Percentiles rank a stretch among this genome's conserved stretches.
Evolutionary conservation across 2,888 invertebrate species (phyloP).

Genomic region (Drepanosiphum platanoidis): DNA sequence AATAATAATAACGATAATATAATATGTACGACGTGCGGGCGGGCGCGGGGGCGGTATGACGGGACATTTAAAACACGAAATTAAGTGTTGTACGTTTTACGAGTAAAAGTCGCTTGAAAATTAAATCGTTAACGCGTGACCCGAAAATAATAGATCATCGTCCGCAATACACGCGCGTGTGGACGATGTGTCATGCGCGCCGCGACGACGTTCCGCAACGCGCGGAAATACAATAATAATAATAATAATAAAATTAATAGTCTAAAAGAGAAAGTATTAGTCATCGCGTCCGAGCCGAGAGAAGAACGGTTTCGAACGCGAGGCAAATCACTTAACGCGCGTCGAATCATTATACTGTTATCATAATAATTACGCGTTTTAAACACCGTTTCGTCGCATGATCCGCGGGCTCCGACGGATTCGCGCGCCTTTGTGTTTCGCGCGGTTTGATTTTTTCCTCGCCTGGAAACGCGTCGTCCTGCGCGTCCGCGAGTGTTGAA

Average conservation of each 20-base stretch:
- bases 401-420: too few relatives aligned
- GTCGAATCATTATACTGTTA: too few relatives aligned
- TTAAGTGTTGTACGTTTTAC: neutral
- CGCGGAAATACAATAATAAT: neutral
- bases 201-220: neutral
- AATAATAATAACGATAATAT: neutral
- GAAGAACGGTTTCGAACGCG: neutral
- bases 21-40: too few relatives aligned
- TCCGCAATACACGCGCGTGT: neutral
- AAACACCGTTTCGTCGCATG: too few relatives aligned
- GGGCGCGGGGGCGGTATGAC: too few relatives aligned
- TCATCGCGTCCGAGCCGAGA: conserved; percentile 5
- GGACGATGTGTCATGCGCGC: neutral
- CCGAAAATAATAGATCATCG: conserved; percentile 27
- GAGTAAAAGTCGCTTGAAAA: neutral
- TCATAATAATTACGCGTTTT: too few relatives aligned
- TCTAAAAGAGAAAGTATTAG: conserved; percentile 48
- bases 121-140: neutral
- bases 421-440: too few relatives aligned
- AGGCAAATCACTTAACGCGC: neutral
- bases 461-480: too few relatives aligned
- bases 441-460: too few relatives aligned
- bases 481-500: too few relatives aligned
- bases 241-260: too few relatives aligned
- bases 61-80: neutral